Percentiles rank a stretch among this genome's conserved stretches.
Conservation (phyloP, 2,888 invertebrate species). For the Neelides folsomi region DNA sequence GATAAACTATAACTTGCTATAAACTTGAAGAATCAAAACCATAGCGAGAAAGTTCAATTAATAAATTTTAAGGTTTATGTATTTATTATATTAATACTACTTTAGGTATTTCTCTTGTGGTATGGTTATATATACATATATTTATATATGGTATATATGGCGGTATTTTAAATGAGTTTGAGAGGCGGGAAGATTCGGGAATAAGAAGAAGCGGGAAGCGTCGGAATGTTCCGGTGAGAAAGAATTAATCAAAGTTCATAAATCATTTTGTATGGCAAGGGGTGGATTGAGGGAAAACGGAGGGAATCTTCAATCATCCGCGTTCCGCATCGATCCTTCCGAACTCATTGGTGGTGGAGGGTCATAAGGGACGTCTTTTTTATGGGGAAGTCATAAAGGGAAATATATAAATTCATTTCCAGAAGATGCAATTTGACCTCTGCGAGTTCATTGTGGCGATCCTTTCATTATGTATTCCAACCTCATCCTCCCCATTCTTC, state of each 20-base stretch:
- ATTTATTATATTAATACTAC: too few species aligned
- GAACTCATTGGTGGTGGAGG: constrained; percentile 1
- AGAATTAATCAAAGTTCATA: constrained; percentile 26
- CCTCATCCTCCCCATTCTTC: background rate
- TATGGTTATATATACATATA: too few species aligned
- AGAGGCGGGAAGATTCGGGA: background rate
- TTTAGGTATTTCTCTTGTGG: too few species aligned
- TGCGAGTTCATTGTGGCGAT: background rate
- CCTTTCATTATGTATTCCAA: constrained; percentile 7
- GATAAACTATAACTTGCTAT: too few species aligned
- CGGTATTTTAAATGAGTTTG: background rate
- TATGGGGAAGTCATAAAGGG: constrained; percentile 18
- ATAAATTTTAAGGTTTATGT: too few species aligned
- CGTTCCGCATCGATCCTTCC: constrained; percentile 22
- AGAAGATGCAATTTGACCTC: constrained; percentile 8
- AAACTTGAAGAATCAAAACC: too few species aligned
- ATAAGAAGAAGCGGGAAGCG: background rate
- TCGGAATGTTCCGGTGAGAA: constrained; percentile 6
- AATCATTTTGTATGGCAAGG: constrained; percentile 19
- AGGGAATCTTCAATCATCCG: constrained; percentile 26
- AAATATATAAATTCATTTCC: constrained; percentile 18
- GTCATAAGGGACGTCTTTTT: constrained; percentile 3
- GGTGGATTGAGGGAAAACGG: constrained; percentile 14
- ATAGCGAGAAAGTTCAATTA: too few species aligned
- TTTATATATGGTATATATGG: too few species aligned